Evolutionary conservation across 2,113 vertebrate genomes (phyloP).

Genomic region (Toxotes jaculatrix): DNA sequence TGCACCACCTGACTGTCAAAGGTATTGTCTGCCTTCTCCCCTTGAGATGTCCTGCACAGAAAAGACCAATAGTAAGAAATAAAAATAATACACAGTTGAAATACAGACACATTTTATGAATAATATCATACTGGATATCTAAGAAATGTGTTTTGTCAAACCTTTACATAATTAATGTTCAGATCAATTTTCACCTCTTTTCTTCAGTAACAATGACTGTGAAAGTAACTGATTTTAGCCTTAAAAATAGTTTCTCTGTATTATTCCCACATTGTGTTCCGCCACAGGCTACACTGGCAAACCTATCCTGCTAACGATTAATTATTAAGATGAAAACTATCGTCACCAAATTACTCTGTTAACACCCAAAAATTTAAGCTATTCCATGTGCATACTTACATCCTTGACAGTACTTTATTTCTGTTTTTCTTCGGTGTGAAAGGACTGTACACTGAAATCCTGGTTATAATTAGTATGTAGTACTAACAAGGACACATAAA

Average conservation of each 20-base stretch:
- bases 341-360: not conserved
- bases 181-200: not conserved
- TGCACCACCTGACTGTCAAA: slow-evolving; percentile 71
- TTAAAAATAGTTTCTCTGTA: not conserved
- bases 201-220: not conserved
- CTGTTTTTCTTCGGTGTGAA: not conserved
- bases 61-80: slow-evolving; percentile 11
- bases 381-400: not conserved
- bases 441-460: not conserved
- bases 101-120: not conserved
- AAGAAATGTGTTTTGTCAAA: not conserved
- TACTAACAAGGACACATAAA: not conserved
- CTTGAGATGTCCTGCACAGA: slow-evolving; percentile 80
- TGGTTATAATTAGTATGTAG: not conserved
- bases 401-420: not conserved
- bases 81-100: not conserved
- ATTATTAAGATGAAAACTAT: not conserved
- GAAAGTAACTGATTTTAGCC: not conserved
- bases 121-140: not conserved
- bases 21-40: slow-evolving; percentile 69
- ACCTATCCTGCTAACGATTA: not conserved
- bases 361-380: not conserved
- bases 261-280: not conserved
- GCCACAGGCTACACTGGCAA: not conserved
- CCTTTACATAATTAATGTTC: not conserved